Conservation (phyloP, 2,797 vertebrate genomes). For the Siniperca obscura region DNA sequence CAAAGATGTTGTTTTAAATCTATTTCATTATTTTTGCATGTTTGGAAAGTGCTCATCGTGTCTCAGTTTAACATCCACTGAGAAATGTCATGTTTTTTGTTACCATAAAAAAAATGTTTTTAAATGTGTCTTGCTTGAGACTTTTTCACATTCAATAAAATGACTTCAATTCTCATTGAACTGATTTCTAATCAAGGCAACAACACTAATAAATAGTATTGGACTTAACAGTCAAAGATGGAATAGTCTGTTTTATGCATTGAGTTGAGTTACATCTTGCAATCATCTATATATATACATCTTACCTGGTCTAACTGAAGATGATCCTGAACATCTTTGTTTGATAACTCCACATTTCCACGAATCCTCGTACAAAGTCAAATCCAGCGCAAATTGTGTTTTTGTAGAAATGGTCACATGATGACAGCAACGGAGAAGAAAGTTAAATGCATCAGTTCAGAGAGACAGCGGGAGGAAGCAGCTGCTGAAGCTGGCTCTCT, state of each 20-base stretch:
- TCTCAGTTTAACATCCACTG: too few relatives aligned
- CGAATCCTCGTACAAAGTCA: accelerated
- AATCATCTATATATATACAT: too few relatives aligned
- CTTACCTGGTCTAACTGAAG: constrained; percentile 33
- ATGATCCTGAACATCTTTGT: background rate
- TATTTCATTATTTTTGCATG: background rate
- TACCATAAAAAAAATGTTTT: background rate
- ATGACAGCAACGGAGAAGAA: background rate
- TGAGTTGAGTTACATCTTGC: background rate
- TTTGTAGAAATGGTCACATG: background rate
- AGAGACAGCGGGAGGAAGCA: background rate
- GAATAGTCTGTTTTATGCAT: background rate
- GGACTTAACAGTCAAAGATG: background rate
- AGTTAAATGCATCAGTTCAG: background rate
- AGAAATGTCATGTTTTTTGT: background rate
- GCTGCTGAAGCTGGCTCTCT: constrained; percentile 16
- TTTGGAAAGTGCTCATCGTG: background rate
- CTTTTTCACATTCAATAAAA: background rate
- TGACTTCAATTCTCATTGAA: background rate
- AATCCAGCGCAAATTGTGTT: background rate
- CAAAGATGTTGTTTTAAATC: background rate
- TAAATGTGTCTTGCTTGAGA: background rate
- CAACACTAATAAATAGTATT: background rate
- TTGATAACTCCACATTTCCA: background rate
- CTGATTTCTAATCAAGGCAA: background rate